Conservation (phyloP, 2,113 vertebrate species). For the Mustela nigripes region DNA sequence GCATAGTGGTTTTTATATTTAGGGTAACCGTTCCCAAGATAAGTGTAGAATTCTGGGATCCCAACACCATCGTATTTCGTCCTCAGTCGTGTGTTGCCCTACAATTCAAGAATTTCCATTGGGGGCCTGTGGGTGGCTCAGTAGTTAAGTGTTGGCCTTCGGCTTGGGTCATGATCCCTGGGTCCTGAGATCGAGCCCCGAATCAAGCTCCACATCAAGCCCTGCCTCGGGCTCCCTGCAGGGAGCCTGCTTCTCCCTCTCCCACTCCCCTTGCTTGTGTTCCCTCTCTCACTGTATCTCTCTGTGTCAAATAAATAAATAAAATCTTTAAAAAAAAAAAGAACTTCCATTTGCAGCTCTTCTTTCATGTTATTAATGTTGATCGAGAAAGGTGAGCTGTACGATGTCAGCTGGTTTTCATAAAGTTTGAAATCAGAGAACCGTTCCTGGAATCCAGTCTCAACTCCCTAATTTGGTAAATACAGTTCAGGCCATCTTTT, state of each 20-base stretch:
- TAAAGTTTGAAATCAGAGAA: not conserved
- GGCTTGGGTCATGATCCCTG: too few species aligned
- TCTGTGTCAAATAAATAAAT: too few species aligned
- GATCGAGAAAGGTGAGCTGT: not conserved
- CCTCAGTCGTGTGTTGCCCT: not conserved
- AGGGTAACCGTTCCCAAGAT: not conserved
- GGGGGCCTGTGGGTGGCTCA: too few species aligned
- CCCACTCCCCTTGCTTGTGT: too few species aligned
- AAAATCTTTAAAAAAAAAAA: too few species aligned
- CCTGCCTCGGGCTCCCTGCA: too few species aligned
- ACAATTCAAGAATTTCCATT: not conserved
- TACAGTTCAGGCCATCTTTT: not conserved
- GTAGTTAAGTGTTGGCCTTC: too few species aligned
- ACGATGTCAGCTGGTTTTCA: not conserved
- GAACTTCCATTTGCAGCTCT: not conserved
- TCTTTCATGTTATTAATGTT: not conserved
- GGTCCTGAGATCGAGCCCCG: too few species aligned
- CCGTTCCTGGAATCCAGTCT: conserved; percentile 13
- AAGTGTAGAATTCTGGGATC: not conserved
- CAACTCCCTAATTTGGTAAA: not conserved
- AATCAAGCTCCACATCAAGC: too few species aligned
- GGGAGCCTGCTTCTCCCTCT: too few species aligned
- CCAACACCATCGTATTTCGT: not conserved
- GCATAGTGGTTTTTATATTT: not conserved
- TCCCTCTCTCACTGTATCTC: too few species aligned